A percentile compares a stretch with the other conserved stretches of the same genome.
phyloP scores from a whole-genome alignment of 2,113 vertebrate species.

The Spea multiplicata region DNA sequence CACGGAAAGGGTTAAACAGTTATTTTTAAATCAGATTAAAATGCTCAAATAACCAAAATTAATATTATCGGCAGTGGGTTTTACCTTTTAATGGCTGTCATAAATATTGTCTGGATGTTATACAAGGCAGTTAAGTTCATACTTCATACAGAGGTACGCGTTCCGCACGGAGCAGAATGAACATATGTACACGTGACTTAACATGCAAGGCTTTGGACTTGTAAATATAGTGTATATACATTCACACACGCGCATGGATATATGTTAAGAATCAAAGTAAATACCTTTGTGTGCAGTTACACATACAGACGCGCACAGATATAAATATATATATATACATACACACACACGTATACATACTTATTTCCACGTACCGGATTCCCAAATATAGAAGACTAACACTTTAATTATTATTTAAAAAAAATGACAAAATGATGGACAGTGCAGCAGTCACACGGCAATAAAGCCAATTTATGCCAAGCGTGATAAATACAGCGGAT shows the following conservation, averaged over 20 bases:
- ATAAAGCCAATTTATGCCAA: conserved; percentile 33
- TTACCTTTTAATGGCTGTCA: too few species aligned
- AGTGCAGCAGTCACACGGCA: conserved; percentile 19
- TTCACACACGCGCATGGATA: not conserved
- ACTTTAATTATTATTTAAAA: conserved; percentile 7
- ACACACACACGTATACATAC: not conserved
- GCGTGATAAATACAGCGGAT: conserved; percentile 39
- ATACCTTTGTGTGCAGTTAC: not conserved
- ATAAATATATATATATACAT: not conserved
- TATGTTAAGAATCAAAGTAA: not conserved
- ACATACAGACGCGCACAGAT: not conserved
- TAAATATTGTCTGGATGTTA: too few species aligned
- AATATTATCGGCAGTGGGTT: too few species aligned
- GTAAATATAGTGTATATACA: not conserved
- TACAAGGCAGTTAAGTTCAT: too few species aligned
- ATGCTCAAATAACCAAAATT: too few species aligned
- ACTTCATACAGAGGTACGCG: too few species aligned
- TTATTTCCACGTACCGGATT: not conserved
- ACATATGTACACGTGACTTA: too few species aligned
- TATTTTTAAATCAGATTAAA: too few species aligned
- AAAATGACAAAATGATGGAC: conserved; percentile 20
- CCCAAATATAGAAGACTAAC: not conserved
- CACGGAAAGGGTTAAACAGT: too few species aligned
- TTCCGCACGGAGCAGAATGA: too few species aligned
- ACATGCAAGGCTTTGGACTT: too few species aligned